Conservation (phyloP, 2,113 vertebrate genomes). For the Vidua chalybeata region DNA sequence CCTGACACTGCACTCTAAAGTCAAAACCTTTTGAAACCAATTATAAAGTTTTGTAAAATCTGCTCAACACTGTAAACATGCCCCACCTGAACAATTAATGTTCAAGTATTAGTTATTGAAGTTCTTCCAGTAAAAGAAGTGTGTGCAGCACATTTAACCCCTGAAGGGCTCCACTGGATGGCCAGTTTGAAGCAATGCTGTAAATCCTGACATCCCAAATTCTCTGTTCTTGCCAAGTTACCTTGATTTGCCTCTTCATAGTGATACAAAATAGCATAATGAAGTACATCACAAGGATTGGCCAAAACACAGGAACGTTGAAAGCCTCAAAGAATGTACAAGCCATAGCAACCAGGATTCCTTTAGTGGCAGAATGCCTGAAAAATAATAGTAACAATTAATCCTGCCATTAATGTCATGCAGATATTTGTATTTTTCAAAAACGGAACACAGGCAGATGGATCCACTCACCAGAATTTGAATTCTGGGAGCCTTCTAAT, state of each 20-base stretch:
- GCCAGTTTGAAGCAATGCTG: background rate
- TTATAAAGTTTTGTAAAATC: background rate
- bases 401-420: background rate
- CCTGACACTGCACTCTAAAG: background rate
- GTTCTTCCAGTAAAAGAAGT: background rate
- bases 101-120: background rate
- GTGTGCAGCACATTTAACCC: background rate
- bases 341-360: constrained; percentile 94
- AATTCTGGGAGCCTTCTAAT: constrained; percentile 98
- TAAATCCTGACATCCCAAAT: background rate
- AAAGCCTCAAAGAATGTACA: constrained; percentile 99
- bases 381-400: constrained; percentile 7
- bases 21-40: background rate
- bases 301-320: constrained; percentile 98
- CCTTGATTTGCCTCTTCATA: constrained; percentile 99
- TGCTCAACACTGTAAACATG: background rate
- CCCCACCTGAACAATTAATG: background rate
- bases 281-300: constrained; percentile 99
- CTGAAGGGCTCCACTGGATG: background rate
- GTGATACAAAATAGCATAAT: constrained; percentile 99
- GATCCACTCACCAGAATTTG: constrained; percentile 92
- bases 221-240: constrained; percentile 30
- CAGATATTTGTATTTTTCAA: background rate
- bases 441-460: background rate
- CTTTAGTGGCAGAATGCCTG: constrained; percentile 98